Evolutionary conservation across 64 coral and sea anemone genomes (phyloP).

Genomic region (Montipora foliosa): DNA sequence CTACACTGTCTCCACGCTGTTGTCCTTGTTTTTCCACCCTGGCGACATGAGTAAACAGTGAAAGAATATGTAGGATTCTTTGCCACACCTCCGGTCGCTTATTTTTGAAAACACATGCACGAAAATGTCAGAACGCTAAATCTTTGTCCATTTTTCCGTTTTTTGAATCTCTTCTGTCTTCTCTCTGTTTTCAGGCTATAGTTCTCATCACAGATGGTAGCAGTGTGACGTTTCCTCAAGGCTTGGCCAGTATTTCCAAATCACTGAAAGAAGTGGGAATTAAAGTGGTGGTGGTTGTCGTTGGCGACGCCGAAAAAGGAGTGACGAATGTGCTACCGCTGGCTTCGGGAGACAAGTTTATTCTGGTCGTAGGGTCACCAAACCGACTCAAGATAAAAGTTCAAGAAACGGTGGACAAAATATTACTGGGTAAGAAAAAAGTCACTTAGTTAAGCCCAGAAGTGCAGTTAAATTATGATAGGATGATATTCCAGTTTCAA

Average conservation of each 20-base stretch:
- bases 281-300: constrained; percentile 57
- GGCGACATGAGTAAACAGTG: no score
- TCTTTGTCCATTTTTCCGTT: no score
- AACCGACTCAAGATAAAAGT: constrained; percentile 33
- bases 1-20: no score
- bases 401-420: constrained; percentile 38
- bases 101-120: no score
- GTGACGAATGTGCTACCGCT: constrained; percentile 37
- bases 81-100: no score
- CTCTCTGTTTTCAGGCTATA: constrained; percentile 13
- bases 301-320: constrained; percentile 42
- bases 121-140: no score
- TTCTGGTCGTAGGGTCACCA: constrained; percentile 50
- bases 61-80: no score
- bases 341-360: constrained; percentile 49
- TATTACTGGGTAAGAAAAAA: constrained; percentile 41
- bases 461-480: no score
- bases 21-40: no score
- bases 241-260: constrained; percentile 24
- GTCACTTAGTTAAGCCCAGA: background rate
- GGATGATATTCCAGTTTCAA: no score
- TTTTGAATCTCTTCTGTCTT: background rate
- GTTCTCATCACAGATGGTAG: constrained; percentile 64
- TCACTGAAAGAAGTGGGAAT: constrained; percentile 52
- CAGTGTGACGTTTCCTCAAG: constrained; percentile 32